Evolutionary conservation across 2,888 invertebrate species (phyloP).

Genomic region (Scotopteryx bipunctaria): DNA sequence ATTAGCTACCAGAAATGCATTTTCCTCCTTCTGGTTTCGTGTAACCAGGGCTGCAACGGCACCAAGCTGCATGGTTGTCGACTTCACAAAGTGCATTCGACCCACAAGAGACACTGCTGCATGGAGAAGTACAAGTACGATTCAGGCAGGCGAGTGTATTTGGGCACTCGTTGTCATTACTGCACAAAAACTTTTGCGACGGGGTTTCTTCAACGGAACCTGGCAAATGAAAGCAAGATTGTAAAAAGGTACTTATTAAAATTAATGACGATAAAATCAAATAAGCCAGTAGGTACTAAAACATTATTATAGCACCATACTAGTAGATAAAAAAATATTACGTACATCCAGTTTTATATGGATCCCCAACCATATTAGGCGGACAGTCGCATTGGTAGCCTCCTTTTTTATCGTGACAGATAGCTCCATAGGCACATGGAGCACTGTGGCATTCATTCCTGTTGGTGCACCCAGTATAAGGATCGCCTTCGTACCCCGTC

Average conservation of each 20-base stretch:
- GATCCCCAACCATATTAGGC: slow-evolving; percentile 91
- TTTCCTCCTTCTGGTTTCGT: slow-evolving; percentile 90
- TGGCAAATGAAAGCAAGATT: slow-evolving; percentile 37
- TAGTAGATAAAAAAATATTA: slow-evolving; percentile 37
- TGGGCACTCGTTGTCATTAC: slow-evolving; percentile 89
- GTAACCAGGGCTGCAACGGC: slow-evolving; percentile 92
- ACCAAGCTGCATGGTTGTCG: slow-evolving; percentile 94
- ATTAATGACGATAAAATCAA: too few species aligned
- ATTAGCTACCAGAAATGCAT: slow-evolving; percentile 90
- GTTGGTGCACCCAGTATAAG: slow-evolving; percentile 91
- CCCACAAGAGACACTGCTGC: slow-evolving; percentile 90
- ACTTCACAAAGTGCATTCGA: slow-evolving; percentile 94
- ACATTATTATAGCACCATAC: too few species aligned
- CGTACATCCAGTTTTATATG: slow-evolving; percentile 92
- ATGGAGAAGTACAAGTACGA: slow-evolving; percentile 92
- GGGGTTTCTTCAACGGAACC: slow-evolving; percentile 67
- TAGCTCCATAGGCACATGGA: slow-evolving; percentile 94
- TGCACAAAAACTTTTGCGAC: slow-evolving; percentile 87
- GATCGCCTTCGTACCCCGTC: slow-evolving; percentile 93
- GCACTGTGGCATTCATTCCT: slow-evolving; percentile 93
- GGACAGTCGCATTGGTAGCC: slow-evolving; percentile 94
- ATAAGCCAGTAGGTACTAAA: too few species aligned
- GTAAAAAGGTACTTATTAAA: neutral
- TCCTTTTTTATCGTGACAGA: slow-evolving; percentile 93
- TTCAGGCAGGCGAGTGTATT: slow-evolving; percentile 90